Conservation (phyloP, 2,113 vertebrate genomes). For the Catagonus wagneri region DNA sequence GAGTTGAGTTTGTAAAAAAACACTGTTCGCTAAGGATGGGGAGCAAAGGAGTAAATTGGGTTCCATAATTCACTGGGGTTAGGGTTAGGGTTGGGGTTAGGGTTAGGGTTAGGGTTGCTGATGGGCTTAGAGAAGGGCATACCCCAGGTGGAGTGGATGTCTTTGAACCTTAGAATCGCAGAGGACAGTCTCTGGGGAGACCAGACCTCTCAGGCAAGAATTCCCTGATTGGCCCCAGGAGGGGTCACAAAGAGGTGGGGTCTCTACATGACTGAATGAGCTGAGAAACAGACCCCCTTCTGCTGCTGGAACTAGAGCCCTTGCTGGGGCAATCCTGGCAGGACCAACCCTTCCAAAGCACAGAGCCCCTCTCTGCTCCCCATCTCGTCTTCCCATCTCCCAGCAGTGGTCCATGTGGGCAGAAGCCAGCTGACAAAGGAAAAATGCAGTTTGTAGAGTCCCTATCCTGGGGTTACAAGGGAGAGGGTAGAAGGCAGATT, state of each 20-base stretch:
- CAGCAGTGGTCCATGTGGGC: fast-evolving
- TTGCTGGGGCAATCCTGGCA: neutral
- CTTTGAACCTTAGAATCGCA: neutral
- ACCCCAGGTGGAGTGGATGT: neutral
- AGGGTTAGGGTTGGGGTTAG: too few species aligned
- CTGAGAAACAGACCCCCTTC: too few species aligned
- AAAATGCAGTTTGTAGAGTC: neutral
- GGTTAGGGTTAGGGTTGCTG: neutral
- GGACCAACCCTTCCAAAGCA: neutral
- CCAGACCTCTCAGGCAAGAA: fast-evolving
- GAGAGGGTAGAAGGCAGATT: neutral
- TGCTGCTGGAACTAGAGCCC: neutral
- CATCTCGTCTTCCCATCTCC: neutral
- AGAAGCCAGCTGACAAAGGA: neutral
- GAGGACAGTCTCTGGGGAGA: neutral
- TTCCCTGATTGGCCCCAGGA: neutral
- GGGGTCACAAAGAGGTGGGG: neutral
- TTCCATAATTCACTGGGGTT: neutral
- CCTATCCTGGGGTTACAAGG: neutral
- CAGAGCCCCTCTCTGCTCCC: neutral
- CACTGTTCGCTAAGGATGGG: neutral
- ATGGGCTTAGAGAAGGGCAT: neutral
- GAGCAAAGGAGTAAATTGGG: neutral
- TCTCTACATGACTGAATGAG: neutral
- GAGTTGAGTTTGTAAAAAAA: neutral